Base-by-base conservation (phyloP, 2,888 invertebrate genomes). In the Pteria penguin region DNA sequence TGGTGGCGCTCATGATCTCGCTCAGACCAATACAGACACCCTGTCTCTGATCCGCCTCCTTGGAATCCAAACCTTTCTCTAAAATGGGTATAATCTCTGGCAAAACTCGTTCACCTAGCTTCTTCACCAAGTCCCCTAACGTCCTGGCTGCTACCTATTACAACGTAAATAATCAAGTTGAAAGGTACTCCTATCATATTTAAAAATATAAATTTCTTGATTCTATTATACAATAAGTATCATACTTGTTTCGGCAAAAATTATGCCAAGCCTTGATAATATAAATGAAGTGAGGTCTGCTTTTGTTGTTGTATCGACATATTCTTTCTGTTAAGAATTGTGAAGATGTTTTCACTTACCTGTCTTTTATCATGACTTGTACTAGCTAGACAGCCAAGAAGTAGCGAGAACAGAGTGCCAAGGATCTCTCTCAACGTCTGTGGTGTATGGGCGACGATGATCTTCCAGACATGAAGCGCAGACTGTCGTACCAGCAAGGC, bases 391-490 rank as follows among this genome's bases (percentile, higher is more conserved):
- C 98, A 98, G 66, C 98, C 97, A 71, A 99, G 94, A 78, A 99
- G 93, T 67, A 99, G 93, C 18, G 96, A 95, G 93, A 99, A 99
- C 61, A 99, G 93, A 0, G 98, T 97, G 4, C 98, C 97, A 82
- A 99, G 94, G 88, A 99, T 98, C 94, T 99, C 99, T 78, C 97
- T 94, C 60, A 99, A 93, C 0, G 99, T 99, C 91, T 97, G 95
- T 0, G 99, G 99, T 0, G 99, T 99, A 92, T 99, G 99, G 0
- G 98, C 97, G 1, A 99, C 99, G 1, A 99, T 98, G 83, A 99
- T 97, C 94, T 99, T 99, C 99, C 99, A 99, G 0, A 99, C 99
- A 92, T 99, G 99, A 73, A 98, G 94, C 8, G 99, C 98, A 0
- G 98, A 97, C 93, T 99, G 99, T 0, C 99, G 94, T 29, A 99